A percentile compares a stretch with the other conserved stretches of the same genome.
Conservation (phyloP, 1,140 invertebrate species). For the Batillaria attramentaria region DNA sequence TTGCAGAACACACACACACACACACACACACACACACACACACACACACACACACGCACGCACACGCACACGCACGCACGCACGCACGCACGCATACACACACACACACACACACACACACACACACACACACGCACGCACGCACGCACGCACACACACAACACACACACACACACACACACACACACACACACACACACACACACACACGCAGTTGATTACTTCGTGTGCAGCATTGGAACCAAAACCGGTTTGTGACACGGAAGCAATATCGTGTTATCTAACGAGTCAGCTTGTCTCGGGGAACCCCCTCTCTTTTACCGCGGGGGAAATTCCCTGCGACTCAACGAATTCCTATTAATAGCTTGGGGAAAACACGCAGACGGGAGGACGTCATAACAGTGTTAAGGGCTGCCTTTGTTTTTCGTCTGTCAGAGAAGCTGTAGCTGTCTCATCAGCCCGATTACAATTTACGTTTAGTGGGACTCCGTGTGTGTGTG, state of each 20-base stretch:
- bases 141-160: neutral
- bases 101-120: neutral
- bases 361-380: neutral
- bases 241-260: neutral
- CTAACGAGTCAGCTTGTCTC: neutral
- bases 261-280: neutral
- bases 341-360: neutral
- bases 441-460: neutral
- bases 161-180: neutral
- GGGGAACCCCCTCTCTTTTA: too few species aligned
- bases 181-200: conserved; percentile 2
- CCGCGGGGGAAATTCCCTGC: neutral
- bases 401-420: neutral
- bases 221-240: neutral
- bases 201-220: neutral
- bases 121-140: neutral
- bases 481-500: neutral
- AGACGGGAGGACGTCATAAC: neutral
- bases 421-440: neutral
- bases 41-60: too few species aligned
- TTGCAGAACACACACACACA: too few species aligned
- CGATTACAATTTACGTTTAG: neutral
- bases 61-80: too few species aligned
- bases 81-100: neutral
- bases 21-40: too few species aligned